Base-by-base conservation (phyloP, 1,140 invertebrate species). In the Meloidogyne floridensis region DNA sequence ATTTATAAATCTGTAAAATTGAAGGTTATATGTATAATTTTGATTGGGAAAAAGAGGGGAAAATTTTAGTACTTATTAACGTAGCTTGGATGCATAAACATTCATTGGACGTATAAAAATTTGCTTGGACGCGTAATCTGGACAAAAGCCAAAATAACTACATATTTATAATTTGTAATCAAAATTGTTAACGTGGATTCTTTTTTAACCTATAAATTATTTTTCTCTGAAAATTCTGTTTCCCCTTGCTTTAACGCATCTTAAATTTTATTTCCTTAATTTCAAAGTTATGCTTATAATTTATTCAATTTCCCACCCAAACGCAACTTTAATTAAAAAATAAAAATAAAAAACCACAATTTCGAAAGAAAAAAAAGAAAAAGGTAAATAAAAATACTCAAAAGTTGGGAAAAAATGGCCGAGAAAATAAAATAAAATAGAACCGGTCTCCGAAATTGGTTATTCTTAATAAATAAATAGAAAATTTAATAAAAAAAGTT, bases 301-400 rank as follows among this genome's bases (percentile, higher is more conserved):
- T 47, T 6, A 47, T 8, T 47, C 47, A 47, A 65, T n/a, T 59
- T 65, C 59, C 59, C 59, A 65, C 59, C 59, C 59, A 65, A 65
- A 65, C n/a, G 59, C 59, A 65, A 65, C 59, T 65, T 65, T 65
- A 65, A 65, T 65, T 65, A 65, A 65, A 65, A 65, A 65, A 59
- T 4, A 59, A 15, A 15, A 59, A 15, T 15, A 65, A 65, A 65
- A 65, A 65, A 65, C 59, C 59, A 65, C 59, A 65, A 65, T 65
- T 65, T 65, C 56, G 59, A 65, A 65, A n/a, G 15, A 15, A 4
- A 59, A 65, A 65, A 15, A 65, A n/a, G n/a, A 15, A 65, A 65
- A 65, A 65, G n/a, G 59, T 65, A 65, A 65, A 65, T 65, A 65
- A 11, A 11, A 65, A n/a, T n/a, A 65, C 15, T 1, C 15, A n/a